Conservation (phyloP, 2,113 vertebrate species). For the Illadopsis cleaveri region DNA sequence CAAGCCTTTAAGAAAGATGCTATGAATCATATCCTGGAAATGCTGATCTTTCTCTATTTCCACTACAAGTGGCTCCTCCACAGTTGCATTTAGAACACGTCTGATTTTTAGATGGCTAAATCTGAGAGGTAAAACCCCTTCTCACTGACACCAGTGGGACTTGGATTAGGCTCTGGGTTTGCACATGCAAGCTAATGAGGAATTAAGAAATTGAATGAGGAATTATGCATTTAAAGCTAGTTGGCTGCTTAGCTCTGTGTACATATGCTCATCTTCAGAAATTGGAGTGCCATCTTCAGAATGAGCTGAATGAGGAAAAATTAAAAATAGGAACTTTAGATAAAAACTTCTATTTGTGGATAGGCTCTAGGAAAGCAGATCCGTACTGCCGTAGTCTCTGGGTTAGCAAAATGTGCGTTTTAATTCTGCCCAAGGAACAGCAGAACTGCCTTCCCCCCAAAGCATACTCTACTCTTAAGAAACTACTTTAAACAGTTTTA, state of each 20-base stretch:
- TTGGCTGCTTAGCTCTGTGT: neutral
- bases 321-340: neutral
- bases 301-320: neutral
- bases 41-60: neutral
- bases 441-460: neutral
- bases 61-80: neutral
- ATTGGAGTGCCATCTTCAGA: neutral
- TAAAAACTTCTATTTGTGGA: neutral
- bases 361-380: neutral
- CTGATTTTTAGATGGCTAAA: constrained; percentile 26
- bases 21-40: constrained; percentile 6
- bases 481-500: neutral
- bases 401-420: neutral
- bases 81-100: neutral
- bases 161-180: neutral
- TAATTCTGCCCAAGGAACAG: neutral
- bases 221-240: neutral
- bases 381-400: accelerated
- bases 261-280: neutral
- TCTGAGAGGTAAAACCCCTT: constrained; percentile 3
- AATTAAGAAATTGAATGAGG: constrained; percentile 22
- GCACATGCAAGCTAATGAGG: neutral
- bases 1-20: neutral
- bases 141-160: neutral
- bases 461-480: neutral